A percentile compares a stretch with the other conserved stretches of the same genome.
phyloP scores from a whole-genome alignment of 2,113 vertebrate genomes.

The Sinocyclocheilus anshuiensis region DNA sequence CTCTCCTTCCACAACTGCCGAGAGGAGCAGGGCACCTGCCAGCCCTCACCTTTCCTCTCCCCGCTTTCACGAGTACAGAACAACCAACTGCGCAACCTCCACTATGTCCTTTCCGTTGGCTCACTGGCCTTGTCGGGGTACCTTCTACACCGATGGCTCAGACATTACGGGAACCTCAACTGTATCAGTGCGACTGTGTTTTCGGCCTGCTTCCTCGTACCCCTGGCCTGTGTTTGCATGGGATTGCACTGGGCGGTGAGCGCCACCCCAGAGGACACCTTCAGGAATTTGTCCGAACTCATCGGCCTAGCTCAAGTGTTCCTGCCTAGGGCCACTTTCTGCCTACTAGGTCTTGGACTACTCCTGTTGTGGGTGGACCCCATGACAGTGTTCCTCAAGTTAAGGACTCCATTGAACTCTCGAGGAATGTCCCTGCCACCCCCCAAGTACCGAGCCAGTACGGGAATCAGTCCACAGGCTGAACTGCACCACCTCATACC shows the following conservation, averaged over 20 bases:
- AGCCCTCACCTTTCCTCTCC: constrained; percentile 85
- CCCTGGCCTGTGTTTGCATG: constrained; percentile 79
- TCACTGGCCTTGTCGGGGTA: constrained; percentile 79
- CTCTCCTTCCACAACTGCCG: constrained; percentile 88
- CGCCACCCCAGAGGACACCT: constrained; percentile 83
- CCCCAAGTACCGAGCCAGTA: constrained; percentile 81
- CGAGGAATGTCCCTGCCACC: constrained; percentile 54
- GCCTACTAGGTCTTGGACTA: constrained; percentile 77
- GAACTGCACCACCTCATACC: constrained; percentile 91
- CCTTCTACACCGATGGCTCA: constrained; percentile 83
- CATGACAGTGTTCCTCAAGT: constrained; percentile 83
- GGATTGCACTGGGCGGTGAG: constrained; percentile 89
- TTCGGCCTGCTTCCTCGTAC: constrained; percentile 87
- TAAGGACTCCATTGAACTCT: constrained; percentile 41
- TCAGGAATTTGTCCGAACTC: constrained; percentile 80
- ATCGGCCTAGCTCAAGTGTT: constrained; percentile 80
- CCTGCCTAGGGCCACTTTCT: constrained; percentile 80
- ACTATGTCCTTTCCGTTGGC: constrained; percentile 83
- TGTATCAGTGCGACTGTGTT: constrained; percentile 79
- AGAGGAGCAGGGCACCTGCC: constrained; percentile 89
- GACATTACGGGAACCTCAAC: constrained; percentile 90
- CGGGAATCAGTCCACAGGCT: constrained; percentile 81
- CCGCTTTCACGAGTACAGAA: constrained; percentile 84
- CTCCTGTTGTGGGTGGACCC: constrained; percentile 85
- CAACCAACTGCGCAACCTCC: constrained; percentile 84